Evolutionary conservation across 2,888 invertebrate species (phyloP), one percentile per base, ranked within the genome.

Genomic region (Camptogramma bilineatum): DNA sequence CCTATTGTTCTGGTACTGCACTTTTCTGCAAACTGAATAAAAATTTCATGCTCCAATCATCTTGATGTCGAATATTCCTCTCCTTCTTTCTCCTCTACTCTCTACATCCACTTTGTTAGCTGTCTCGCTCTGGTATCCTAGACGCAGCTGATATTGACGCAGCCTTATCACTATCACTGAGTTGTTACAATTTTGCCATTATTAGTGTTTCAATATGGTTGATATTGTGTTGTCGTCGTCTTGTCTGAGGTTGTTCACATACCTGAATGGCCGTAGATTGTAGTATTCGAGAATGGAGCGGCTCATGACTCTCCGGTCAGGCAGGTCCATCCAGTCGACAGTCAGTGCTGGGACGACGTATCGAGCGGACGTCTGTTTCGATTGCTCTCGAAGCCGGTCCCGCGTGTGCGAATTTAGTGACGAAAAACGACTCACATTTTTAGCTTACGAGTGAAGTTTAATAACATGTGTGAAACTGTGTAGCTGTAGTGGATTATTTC

Each of bases 101-200:
- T 55, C 63, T 62, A 24, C 52, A 21, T 60, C 65, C 44, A 57
- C 18, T 52, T 55, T 21, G 42, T 71, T 53, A 66, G 16, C 79
- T 61, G 63, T 86, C 88, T 80, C 88, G 53, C 76, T 90, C 84
- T 73, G 80, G 82, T 80, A 86, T 90, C 89, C 91, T 90, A 91
- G 92, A 90, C 91, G 83, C 85, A 87, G 88, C 85, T 91, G 91
- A 90, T 92, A 92, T 92, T 91, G 92, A 92, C 91, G 90, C 88
- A 87, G 86, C 83, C 88, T 91, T 92, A 92, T 91, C 91, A 91
- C 79, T 83, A 72, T 61, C 54, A 57, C 52, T 54, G 62, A 67
- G 75, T 69, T 56, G 73, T 74, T 66, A 64, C 77, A 66, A 86
- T 83, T 76, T 71, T 78, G 65, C 57, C 82, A 77, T 77, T 90